Evolutionary conservation across 2,888 invertebrate species (phyloP), one percentile per base, ranked within the genome.

Genomic region (Hermodice carunculata): DNA sequence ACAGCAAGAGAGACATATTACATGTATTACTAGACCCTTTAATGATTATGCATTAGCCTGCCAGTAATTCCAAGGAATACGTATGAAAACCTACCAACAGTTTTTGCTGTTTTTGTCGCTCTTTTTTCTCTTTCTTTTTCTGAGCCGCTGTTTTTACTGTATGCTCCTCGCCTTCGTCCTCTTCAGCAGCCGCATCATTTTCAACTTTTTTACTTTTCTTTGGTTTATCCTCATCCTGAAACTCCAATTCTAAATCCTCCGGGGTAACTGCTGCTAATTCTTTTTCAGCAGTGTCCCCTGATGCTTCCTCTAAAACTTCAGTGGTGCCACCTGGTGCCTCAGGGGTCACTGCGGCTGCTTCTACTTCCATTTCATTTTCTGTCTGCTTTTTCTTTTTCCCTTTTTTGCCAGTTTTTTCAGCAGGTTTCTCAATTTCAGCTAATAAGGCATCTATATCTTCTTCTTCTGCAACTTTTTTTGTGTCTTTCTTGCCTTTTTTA

Each of bases 101-200:
- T 61, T 95, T 94, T 81, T 94, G 93, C 78, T 92, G 92, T 83
- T 95, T 96, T 84, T 93, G 95, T 81, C 91, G 91, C 74, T 94
- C 95, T 81, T 93, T 95, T 69, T 90, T 89, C 83, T 97, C 96
- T 78, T 92, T 84, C 96, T 96, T 74, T 93, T 87, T 66, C 62
- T 76, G 76, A 22, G 75, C 76, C 14, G 71, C 69, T 14, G 75
- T 67, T 51, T 76, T 76, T 14, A 76, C 67, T 17, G 66, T 68
- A 17, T 32, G 24, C 4, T 26, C 61, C 34, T 64, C 68, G 43
- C 65, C 67, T 11, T 61, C 71, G 17, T 53, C 63, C 0, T 66
- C 67, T 11, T 58, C 67, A 2, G 29, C 96, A 71, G 93, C 86
- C 61, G 92, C 86, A 70, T 90, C 87, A 76, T 90, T 91, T 87